phyloP scores from a whole-genome alignment of 2,113 vertebrate species.

The Tychaedon coryphoeus region DNA sequence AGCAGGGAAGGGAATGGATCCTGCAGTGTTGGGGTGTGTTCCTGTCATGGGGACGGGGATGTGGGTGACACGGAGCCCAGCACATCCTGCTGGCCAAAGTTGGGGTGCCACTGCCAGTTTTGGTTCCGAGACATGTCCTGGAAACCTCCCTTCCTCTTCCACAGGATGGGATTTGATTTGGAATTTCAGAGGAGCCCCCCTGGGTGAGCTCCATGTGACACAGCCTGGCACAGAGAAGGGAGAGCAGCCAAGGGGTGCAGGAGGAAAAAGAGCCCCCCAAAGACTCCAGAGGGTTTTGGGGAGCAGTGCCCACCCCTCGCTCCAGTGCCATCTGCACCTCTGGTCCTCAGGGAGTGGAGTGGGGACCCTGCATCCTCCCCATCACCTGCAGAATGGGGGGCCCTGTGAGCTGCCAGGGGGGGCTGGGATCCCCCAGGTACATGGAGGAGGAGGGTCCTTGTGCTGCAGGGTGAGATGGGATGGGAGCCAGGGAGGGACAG shows the following conservation, averaged over 20 bases:
- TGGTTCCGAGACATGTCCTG: rapidly evolving
- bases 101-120: rapidly evolving
- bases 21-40: rapidly evolving
- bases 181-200: not conserved
- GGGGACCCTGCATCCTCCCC: not conserved
- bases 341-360: rapidly evolving
- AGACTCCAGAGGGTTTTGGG: not conserved
- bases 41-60: not conserved
- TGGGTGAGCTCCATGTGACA: rapidly evolving
- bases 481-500: not conserved
- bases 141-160: not conserved
- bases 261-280: too few relatives aligned
- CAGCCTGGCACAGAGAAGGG: not conserved
- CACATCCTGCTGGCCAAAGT: not conserved
- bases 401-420: not conserved
- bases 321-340: rapidly evolving
- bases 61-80: rapidly evolving
- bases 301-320: rapidly evolving
- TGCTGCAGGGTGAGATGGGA: not conserved
- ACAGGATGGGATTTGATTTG: not conserved
- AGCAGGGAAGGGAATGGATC: not conserved
- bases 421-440: not conserved
- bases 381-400: not conserved
- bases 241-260: not conserved
- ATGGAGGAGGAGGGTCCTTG: not conserved